Evolutionary conservation across 2,797 vertebrate genomes (phyloP).

Genomic region (Sebastiscus albofasciatus): DNA sequence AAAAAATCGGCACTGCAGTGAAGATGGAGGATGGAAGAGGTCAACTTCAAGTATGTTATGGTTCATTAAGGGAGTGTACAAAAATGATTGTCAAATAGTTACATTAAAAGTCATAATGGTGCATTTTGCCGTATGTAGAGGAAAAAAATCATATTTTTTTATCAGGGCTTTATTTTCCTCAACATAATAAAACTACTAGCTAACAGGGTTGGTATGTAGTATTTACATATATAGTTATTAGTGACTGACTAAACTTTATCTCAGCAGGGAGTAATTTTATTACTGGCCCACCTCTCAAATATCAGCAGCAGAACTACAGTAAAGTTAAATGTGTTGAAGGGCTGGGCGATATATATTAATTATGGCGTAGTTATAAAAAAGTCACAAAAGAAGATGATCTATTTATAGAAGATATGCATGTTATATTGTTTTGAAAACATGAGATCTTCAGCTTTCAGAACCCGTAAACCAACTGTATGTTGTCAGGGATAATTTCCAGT

Average conservation of each 20-base stretch:
- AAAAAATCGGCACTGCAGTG: constrained; percentile 55
- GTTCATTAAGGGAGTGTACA: constrained; percentile 2
- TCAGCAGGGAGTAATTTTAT: neutral
- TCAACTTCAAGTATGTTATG: constrained; percentile 43
- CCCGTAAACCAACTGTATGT: no score
- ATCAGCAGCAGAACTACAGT: neutral
- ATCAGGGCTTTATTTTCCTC: neutral
- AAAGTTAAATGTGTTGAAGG: neutral
- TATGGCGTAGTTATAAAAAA: no score
- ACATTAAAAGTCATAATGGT: neutral
- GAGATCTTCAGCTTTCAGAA: no score
- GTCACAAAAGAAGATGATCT: no score
- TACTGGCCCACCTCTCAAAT: neutral
- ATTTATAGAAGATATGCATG: no score
- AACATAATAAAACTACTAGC: neutral
- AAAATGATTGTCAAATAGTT: neutral
- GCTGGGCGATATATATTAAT: neutral
- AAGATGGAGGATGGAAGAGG: constrained; percentile 30
- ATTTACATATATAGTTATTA: neutral
- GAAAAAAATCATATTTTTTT: neutral
- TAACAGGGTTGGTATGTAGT: neutral
- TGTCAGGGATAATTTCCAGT: no score
- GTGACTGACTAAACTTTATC: neutral
- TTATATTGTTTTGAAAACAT: no score
- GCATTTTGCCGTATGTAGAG: neutral